phyloP scores from a whole-genome alignment of 2,113 vertebrate species.

The Ramphastos sulfuratus region DNA sequence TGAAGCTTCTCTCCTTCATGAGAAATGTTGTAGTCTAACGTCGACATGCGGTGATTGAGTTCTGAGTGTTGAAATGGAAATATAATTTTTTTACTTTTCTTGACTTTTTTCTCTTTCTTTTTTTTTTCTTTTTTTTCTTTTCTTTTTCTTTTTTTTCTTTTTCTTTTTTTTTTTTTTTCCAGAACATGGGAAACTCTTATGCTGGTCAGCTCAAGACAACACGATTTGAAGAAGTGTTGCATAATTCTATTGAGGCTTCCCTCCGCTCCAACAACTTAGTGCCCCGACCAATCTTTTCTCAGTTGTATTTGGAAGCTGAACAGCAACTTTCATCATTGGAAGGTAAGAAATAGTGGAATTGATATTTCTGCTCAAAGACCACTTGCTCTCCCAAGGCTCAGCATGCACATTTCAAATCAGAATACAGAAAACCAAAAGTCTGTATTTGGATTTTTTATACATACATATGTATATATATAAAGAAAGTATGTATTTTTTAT shows the following conservation, averaged over 20 bases:
- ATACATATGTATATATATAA: too few species aligned
- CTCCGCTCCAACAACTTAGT: constrained; percentile 91
- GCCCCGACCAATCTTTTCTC: constrained; percentile 93
- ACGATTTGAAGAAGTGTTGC: constrained; percentile 94
- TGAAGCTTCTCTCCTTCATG: background rate
- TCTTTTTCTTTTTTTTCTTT: too few species aligned
- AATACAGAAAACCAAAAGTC: background rate
- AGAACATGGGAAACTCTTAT: constrained; percentile 95
- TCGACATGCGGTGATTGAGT: background rate
- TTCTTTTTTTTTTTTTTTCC: background rate
- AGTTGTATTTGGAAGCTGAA: constrained; percentile 93
- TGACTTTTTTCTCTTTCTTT: too few species aligned
- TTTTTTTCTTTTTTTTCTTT: too few species aligned
- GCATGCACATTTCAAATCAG: background rate
- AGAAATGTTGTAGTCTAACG: background rate
- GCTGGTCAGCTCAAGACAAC: constrained; percentile 93
- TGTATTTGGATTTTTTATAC: background rate
- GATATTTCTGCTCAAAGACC: background rate
- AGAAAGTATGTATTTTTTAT: background rate
- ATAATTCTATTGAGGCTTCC: constrained; percentile 96
- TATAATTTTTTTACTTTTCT: background rate
- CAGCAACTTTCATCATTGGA: constrained; percentile 81
- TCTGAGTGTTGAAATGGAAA: constrained; percentile 16
- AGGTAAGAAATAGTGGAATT: constrained; percentile 73
- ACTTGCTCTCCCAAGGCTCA: background rate